phyloP scores from a whole-genome alignment of 2,113 vertebrate species.

The Pongo pygmaeus region DNA sequence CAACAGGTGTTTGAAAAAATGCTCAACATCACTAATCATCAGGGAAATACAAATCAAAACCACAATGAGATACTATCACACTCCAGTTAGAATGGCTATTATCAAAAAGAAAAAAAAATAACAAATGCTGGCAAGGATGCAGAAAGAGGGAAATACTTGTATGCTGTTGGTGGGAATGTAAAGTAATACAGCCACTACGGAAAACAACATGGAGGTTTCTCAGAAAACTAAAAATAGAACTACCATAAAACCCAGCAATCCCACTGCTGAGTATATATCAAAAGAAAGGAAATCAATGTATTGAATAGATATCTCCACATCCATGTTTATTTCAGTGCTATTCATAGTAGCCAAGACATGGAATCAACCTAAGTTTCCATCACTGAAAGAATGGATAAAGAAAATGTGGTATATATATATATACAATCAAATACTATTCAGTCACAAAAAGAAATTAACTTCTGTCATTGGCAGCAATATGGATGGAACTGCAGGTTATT shows the following conservation, averaged over 20 bases:
- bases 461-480: background rate
- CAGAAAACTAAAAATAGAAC: background rate
- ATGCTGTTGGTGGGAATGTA: background rate
- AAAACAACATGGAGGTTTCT: background rate
- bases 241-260: background rate
- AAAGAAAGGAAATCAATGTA: background rate
- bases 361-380: background rate
- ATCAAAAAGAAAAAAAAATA: background rate
- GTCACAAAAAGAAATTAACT: background rate
- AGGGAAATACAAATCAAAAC: background rate
- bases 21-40: background rate
- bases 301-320: background rate
- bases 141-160: background rate
- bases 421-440: background rate
- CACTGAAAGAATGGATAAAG: background rate
- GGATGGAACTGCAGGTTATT: background rate
- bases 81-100: background rate
- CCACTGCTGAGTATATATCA: background rate
- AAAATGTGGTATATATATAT: background rate
- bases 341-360: background rate
- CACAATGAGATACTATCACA: background rate
- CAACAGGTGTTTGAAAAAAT: background rate
- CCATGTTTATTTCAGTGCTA: background rate
- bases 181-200: background rate
- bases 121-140: background rate